Percentiles rank a stretch among this genome's conserved stretches.
Conservation (phyloP, 2,113 vertebrate species). For the Hippolais icterina region DNA sequence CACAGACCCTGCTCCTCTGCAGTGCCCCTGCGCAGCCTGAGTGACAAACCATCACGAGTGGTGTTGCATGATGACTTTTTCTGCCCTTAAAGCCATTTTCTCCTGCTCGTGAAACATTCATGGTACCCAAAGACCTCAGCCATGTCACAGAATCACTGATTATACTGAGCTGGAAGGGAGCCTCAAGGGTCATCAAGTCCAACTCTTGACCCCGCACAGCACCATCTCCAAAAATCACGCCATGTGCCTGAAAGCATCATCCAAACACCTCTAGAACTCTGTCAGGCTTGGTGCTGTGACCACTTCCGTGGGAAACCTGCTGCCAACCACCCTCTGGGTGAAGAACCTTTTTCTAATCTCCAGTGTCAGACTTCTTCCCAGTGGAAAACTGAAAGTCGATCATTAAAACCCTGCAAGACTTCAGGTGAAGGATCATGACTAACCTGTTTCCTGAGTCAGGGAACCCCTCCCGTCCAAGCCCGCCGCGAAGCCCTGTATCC, state of each 20-base stretch:
- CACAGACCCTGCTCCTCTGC: neutral
- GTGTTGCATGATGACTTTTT: accelerated
- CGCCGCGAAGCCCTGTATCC: neutral
- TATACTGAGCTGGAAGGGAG: neutral
- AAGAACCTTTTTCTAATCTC: neutral
- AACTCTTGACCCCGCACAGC: too few relatives aligned
- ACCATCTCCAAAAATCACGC: neutral
- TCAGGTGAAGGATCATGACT: neutral
- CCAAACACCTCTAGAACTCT: neutral
- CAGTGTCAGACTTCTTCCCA: accelerated
- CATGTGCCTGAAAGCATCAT: neutral
- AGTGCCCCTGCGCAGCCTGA: neutral
- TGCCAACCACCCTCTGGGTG: neutral
- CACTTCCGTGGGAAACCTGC: neutral
- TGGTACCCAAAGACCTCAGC: neutral
- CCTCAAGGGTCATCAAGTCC: neutral
- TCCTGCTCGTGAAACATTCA: neutral
- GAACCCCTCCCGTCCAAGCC: accelerated
- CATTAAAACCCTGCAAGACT: neutral
- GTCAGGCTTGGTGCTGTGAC: neutral
- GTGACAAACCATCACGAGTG: neutral
- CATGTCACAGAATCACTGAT: neutral
- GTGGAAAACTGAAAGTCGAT: neutral
- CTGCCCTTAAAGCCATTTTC: neutral
- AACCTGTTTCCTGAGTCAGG: neutral